A percentile compares a stretch with the other conserved stretches of the same genome.
phyloP scores from a whole-genome alignment of 2,113 vertebrate genomes.

The Nothoprocta pentlandii region DNA sequence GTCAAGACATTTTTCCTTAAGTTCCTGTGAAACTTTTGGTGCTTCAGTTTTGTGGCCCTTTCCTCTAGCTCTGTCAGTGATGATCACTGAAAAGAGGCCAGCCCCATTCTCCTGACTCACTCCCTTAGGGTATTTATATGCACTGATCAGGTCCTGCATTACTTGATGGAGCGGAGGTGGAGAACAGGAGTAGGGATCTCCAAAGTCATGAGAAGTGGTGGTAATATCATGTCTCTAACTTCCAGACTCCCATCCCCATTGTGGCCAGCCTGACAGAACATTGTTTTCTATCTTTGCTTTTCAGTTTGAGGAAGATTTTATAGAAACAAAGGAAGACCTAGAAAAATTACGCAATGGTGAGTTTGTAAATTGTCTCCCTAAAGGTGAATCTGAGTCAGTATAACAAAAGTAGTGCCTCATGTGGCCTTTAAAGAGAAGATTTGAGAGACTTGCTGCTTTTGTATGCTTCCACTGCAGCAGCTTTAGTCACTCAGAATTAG shows the following conservation, averaged over 20 bases:
- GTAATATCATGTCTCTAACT: neutral
- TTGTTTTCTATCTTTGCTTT: constrained; percentile 28
- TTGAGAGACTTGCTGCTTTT: neutral
- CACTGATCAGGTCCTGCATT: neutral
- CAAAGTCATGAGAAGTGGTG: neutral
- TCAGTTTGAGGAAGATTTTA: constrained; percentile 90
- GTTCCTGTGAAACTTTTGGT: no score
- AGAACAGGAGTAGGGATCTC: neutral
- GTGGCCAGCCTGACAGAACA: neutral
- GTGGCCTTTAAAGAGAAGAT: neutral
- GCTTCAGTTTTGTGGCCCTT: no score
- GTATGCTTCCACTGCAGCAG: neutral
- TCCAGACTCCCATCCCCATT: neutral
- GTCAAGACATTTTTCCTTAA: no score
- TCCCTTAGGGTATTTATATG: no score
- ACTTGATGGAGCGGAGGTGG: neutral
- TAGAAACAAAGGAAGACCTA: constrained; percentile 85
- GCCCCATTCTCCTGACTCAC: no score
- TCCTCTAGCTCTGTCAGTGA: no score
- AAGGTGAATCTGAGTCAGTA: neutral
- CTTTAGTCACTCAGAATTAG: neutral
- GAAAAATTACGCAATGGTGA: constrained; percentile 84
- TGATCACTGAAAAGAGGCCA: no score
- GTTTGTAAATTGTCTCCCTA: neutral
- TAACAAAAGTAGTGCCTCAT: neutral